Base-by-base conservation (phyloP, 2,888 invertebrate species). In the Pyrochroa serraticornis region DNA sequence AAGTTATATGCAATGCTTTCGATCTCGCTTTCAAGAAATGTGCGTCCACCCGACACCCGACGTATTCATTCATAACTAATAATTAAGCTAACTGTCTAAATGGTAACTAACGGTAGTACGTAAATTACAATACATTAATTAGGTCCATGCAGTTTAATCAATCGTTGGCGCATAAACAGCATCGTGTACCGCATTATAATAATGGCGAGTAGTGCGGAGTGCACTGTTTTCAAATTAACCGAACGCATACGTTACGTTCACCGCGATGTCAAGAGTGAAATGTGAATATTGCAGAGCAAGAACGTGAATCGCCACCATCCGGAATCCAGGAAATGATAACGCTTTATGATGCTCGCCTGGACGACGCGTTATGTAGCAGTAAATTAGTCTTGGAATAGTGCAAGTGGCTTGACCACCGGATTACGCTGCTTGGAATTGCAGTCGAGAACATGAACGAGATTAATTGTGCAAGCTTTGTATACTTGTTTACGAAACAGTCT, bases 121-220 rank as follows among this genome's bases (percentile, higher is more conserved):
- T 22, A 50, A 66, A 66, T 60, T 62, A 53, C 60, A 63, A 56
- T 53, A 62, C 56, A 60, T 66, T 66, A 66, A 66, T 66, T 66
- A 60, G 60, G 58, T 56, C 44, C 44, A 48, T 60, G 58, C 50
- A 54, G 60, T 65, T 63, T 62, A 62, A 64, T 65, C 63, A 64
- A 65, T 62, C 60, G 61, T 37, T 48, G 53, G 56, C 56, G 62
- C 51, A 55, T 58, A 44, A 63, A 59, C 47, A 50, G 43, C 57
- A 57, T 43, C 42, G 42, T 46, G 42, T 9, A 31, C 13, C 10
- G 7, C 33, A 47, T 35, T 37, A 37, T 47, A 36, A 30, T 47
- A 37, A 33, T 22, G 9, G 31, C 2, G 35, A 47, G 36, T 36
- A 37, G 22, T 47, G 47, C 42, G 46, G 43, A 46, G 45, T 35